phyloP scores from a whole-genome alignment of 2,888 invertebrate genomes.

The Lasioglossum villosulum region DNA sequence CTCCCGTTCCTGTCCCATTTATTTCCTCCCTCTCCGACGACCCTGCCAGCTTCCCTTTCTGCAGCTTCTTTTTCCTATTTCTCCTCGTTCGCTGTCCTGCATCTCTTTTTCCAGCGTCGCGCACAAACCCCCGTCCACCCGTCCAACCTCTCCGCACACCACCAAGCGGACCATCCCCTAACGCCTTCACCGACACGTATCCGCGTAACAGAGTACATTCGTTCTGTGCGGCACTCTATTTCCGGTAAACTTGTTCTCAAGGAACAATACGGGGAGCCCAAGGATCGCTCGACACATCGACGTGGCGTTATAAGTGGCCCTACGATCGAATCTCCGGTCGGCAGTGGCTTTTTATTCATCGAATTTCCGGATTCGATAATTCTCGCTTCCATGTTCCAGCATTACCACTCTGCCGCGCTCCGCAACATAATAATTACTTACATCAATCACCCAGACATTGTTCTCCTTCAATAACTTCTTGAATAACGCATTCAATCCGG shows the following conservation, averaged over 20 bases:
- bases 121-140: neutral
- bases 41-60: neutral
- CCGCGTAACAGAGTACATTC: constrained; percentile 16
- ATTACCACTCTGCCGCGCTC: neutral
- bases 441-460: too few species aligned
- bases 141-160: neutral
- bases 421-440: too few species aligned
- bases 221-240: constrained; percentile 16
- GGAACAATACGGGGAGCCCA: constrained; percentile 11
- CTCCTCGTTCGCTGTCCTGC: constrained; percentile 14
- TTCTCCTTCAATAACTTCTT: too few species aligned
- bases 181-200: constrained; percentile 22
- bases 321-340: constrained; percentile 3
- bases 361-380: constrained; percentile 12
- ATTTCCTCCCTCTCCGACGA: neutral
- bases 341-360: neutral
- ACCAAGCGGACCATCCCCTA: neutral
- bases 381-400: neutral
- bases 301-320: neutral
- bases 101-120: constrained; percentile 11
- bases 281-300: constrained; percentile 5
- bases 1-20: neutral
- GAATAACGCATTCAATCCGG: too few species aligned
- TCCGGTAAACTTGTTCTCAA: constrained; percentile 24
- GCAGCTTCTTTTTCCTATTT: constrained; percentile 18